phyloP scores from a whole-genome alignment of 2,113 vertebrate genomes.

The Phylloscopus trochilus region DNA sequence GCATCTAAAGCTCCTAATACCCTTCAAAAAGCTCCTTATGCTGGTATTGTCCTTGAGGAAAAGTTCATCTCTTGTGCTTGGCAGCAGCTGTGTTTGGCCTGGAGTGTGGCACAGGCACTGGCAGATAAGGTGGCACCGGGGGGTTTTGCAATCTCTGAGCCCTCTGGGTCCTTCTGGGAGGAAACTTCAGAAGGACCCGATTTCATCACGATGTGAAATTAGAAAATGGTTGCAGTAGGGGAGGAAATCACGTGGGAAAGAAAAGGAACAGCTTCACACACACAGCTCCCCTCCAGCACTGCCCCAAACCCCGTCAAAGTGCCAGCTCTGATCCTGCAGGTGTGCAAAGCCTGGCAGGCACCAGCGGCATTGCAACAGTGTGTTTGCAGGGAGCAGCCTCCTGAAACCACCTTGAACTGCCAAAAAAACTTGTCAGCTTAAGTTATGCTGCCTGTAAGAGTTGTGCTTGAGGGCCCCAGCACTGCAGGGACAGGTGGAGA shows the following conservation, averaged over 20 bases:
- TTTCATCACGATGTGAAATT: background rate
- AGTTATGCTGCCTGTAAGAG: background rate
- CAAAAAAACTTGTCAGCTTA: background rate
- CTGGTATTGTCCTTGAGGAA: background rate
- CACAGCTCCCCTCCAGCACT: background rate
- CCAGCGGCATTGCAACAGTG: background rate
- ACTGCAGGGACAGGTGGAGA: background rate
- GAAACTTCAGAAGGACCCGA: background rate
- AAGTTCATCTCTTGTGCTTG: background rate
- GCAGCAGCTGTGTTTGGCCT: constrained; percentile 8
- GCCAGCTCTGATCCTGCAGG: background rate
- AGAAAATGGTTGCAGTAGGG: background rate
- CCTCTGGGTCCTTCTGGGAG: background rate
- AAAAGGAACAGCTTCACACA: fast-evolving
- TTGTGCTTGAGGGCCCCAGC: fast-evolving
- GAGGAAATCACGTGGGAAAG: background rate
- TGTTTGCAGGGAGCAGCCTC: background rate
- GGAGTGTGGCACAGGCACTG: background rate
- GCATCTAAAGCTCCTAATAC: background rate
- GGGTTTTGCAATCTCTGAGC: constrained; percentile 5
- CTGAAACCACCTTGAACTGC: background rate
- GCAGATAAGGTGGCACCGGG: background rate
- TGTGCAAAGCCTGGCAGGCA: background rate
- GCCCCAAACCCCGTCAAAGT: fast-evolving
- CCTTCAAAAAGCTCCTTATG: background rate